phyloP scores from a whole-genome alignment of 2,888 invertebrate genomes.

The Callosobruchus maculatus region DNA sequence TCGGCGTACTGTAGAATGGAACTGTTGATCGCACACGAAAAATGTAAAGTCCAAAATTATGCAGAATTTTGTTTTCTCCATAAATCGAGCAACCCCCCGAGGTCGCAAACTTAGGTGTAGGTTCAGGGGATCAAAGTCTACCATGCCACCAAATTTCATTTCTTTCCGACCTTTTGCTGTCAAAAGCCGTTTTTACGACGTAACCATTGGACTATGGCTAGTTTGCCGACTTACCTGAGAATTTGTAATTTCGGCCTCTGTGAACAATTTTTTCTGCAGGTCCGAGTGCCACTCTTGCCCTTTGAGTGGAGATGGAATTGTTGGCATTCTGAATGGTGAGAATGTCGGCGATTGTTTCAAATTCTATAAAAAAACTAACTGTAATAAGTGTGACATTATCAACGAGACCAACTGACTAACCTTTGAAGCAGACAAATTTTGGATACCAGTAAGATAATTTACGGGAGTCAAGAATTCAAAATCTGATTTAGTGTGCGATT shows the following conservation, averaged over 20 bases:
- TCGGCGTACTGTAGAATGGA: no score
- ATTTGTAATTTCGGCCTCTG: conserved; percentile 34
- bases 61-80: no score
- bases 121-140: no score
- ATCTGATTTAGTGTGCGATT: conserved; percentile 30
- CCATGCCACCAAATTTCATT: no score
- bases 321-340: conserved; percentile 29
- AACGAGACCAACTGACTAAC: conserved; percentile 26
- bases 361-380: conserved; percentile 21
- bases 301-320: conserved; percentile 35
- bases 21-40: no score
- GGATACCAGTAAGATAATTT: conserved; percentile 47
- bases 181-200: no score
- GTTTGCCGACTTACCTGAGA: conserved; percentile 37
- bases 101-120: no score
- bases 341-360: conserved; percentile 28
- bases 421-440: conserved; percentile 43
- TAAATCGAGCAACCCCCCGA: no score
- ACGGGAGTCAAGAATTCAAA: conserved; percentile 50
- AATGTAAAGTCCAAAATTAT: no score
- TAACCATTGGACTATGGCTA: no score
- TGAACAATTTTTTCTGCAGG: conserved; percentile 47
- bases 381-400: neutral
- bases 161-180: no score
- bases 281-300: conserved; percentile 25